Percentiles rank a stretch among this genome's conserved stretches.
These are phyloP conservation scores for Sminthurides bifidus DNA, from an alignment of 1,140 invertebrate species.

Conservation along the genomic window DNA sequence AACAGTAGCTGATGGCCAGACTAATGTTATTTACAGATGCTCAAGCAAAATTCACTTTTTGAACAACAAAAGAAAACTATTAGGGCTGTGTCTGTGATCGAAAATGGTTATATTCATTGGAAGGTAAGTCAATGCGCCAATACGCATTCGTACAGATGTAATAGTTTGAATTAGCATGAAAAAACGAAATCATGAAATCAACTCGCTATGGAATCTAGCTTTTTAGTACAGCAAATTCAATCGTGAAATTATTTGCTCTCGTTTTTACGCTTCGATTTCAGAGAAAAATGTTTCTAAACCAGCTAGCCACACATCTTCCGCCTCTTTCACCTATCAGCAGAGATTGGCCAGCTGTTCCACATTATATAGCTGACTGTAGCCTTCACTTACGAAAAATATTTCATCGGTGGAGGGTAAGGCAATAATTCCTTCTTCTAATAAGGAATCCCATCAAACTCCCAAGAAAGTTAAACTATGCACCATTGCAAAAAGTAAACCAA, in stretches of 20 bases:
- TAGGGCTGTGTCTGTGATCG: conserved; percentile 54
- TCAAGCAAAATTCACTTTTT: no score
- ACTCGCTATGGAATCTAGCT: no score
- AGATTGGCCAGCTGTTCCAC: conserved; percentile 55
- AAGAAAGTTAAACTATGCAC: no score
- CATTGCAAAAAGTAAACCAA: not conserved
- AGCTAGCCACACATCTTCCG: conserved; percentile 51
- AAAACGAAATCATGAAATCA: no score
- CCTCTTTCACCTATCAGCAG: conserved; percentile 55
- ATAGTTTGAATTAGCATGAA: no score
- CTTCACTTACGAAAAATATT: conserved; percentile 55
- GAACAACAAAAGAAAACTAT: conserved; percentile 37
- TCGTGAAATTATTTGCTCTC: conserved; percentile 3
- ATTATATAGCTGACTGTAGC: conserved; percentile 49
- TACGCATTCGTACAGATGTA: conserved; percentile 17
- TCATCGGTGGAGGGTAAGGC: conserved; percentile 65
- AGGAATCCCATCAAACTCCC: no score
- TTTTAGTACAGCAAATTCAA: no score
- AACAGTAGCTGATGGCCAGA: no score
- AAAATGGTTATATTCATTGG: conserved; percentile 53
- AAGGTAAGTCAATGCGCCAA: conserved; percentile 42
- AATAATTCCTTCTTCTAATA: not conserved
- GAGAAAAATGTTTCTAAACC: conserved; percentile 56
- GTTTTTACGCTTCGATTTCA: conserved; percentile 36
- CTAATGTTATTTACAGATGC: no score